Percentiles rank a stretch among this genome's conserved stretches.
Evolutionary conservation across 2,888 invertebrate species (phyloP).

Genomic region (Trissolcus brochymenae): DNA sequence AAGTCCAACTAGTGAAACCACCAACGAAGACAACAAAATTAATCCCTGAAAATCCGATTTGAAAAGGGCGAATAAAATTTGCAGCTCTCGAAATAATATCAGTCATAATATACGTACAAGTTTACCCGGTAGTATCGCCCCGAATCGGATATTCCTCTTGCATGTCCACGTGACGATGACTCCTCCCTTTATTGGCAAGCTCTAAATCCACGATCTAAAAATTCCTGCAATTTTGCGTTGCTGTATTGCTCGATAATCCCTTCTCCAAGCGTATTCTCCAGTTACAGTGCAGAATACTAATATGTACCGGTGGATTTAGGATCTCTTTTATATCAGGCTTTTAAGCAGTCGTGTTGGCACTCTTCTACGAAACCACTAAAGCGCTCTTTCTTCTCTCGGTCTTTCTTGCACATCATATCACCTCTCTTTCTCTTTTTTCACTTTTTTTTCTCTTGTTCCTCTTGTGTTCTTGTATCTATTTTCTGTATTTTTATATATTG

Average conservation of each 20-base stretch:
- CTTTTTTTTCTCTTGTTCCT: background rate
- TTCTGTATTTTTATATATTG: constrained; percentile 15
- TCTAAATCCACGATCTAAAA: constrained; percentile 54
- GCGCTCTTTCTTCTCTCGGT: constrained; percentile 46
- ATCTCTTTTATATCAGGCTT: constrained; percentile 53
- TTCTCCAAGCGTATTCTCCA: constrained; percentile 28
- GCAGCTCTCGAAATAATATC: constrained; percentile 5
- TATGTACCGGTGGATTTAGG: constrained; percentile 32
- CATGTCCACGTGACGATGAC: constrained; percentile 13
- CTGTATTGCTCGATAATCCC: constrained; percentile 54
- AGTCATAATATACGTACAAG: constrained; percentile 11
- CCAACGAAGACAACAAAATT: constrained; percentile 20
- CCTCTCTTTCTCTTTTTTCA: constrained; percentile 2
- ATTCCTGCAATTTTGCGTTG: constrained; percentile 47
- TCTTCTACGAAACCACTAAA: constrained; percentile 52
- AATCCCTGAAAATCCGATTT: constrained; percentile 11
- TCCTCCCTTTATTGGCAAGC: constrained; percentile 47
- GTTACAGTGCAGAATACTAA: constrained; percentile 54
- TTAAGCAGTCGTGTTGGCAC: constrained; percentile 53
- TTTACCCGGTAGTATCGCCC: background rate
- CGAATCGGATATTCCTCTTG: background rate
- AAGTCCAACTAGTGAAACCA: background rate
- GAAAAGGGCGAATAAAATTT: constrained; percentile 9
- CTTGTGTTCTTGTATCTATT: constrained; percentile 9
- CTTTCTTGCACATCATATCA: too few species aligned